Percentiles rank a stretch among this genome's conserved stretches.
Conservation (phyloP, 2,113 vertebrate genomes). For the Eptesicus fuscus region DNA sequence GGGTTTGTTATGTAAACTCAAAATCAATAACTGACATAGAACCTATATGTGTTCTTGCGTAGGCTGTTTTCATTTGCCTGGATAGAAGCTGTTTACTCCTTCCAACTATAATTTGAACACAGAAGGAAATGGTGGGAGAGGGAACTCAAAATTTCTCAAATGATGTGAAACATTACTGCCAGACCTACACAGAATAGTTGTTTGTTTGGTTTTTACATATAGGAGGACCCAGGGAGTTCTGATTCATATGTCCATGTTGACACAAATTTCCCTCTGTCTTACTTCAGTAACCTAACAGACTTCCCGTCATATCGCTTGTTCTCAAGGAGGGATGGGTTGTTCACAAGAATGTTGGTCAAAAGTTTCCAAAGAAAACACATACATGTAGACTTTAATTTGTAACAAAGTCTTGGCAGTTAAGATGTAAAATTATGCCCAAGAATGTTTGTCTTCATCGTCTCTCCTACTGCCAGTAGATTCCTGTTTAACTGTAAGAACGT, state of each 20-base stretch:
- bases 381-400: not conserved
- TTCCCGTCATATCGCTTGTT: not conserved
- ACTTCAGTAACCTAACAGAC: not conserved
- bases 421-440: not conserved
- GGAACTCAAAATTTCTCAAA: not conserved
- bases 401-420: conserved; percentile 4
- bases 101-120: not conserved
- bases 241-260: not conserved
- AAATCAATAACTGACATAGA: not conserved
- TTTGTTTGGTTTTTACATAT: not conserved
- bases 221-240: not conserved
- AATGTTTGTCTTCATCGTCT: not conserved
- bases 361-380: not conserved
- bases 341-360: not conserved
- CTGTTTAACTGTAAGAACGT: not conserved
- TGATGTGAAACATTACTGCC: not conserved
- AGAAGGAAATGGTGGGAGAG: not conserved
- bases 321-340: not conserved
- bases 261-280: not conserved
- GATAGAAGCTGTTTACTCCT: not conserved
- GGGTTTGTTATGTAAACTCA: not conserved
- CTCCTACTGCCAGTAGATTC: not conserved
- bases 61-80: not conserved
- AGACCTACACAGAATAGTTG: not conserved
- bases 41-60: not conserved